phyloP scores from a whole-genome alignment of 2,797 vertebrate genomes.

The Anomalospiza imberbis region DNA sequence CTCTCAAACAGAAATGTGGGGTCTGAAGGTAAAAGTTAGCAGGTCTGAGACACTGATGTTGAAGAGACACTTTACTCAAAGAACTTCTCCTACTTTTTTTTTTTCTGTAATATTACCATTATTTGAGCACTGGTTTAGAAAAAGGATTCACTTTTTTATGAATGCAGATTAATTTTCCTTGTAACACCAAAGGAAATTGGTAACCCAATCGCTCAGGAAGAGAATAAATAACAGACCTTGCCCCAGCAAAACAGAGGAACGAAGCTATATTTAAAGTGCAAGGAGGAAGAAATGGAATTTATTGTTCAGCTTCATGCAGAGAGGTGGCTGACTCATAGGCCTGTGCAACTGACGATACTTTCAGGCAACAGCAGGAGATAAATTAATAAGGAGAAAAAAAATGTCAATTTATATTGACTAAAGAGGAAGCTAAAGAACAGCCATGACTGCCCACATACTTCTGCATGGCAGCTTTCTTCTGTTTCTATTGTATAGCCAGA shows the following conservation, averaged over 20 bases:
- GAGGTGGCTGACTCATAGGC: constrained; percentile 50
- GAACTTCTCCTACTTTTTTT: neutral
- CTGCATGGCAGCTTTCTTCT: neutral
- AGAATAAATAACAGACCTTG: neutral
- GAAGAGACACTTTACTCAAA: neutral
- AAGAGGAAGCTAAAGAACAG: constrained; percentile 31
- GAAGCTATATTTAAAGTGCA: constrained; percentile 35
- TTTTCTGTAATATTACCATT: neutral
- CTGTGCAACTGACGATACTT: neutral
- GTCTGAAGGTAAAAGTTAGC: neutral
- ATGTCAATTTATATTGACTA: constrained; percentile 1
- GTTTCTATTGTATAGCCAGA: neutral
- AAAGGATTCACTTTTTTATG: neutral
- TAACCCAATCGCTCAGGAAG: neutral
- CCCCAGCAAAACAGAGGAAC: neutral
- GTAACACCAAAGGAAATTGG: neutral
- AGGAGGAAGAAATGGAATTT: constrained; percentile 45
- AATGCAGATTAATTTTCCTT: neutral
- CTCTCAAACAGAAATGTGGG: accelerated
- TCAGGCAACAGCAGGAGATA: constrained; percentile 49
- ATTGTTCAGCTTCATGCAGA: constrained; percentile 50
- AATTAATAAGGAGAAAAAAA: constrained; percentile 29
- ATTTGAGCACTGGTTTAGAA: neutral
- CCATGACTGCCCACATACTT: neutral
- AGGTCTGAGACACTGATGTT: neutral